Evolutionary conservation across 2,113 vertebrate species (phyloP).

Genomic region (Balaeniceps rex): DNA sequence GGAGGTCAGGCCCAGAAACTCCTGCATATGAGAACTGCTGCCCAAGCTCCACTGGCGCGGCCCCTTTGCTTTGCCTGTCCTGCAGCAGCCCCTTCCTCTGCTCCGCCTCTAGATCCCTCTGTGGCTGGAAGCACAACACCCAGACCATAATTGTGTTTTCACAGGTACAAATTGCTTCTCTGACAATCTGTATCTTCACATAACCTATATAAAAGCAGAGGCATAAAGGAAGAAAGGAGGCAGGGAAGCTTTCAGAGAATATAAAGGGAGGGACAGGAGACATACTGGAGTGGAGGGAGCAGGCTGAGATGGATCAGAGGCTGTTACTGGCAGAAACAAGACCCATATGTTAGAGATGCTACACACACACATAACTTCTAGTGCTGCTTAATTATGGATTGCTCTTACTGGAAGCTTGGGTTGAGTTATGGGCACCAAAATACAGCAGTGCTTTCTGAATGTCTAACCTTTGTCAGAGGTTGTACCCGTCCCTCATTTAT

Average conservation of each 20-base stretch:
- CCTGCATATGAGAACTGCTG: background rate
- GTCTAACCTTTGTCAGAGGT: background rate
- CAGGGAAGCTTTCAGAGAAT: background rate
- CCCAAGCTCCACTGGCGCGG: rapidly evolving
- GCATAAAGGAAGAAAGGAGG: background rate
- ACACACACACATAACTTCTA: background rate
- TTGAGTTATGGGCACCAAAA: background rate
- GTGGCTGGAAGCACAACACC: background rate
- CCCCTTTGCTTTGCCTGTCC: background rate
- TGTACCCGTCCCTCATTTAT: background rate
- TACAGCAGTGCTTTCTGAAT: background rate
- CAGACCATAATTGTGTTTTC: background rate
- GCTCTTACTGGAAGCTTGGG: background rate
- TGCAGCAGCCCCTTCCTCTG: background rate
- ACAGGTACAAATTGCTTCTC: background rate
- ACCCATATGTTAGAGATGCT: background rate
- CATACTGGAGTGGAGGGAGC: background rate
- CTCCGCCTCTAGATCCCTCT: background rate
- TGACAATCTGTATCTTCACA: background rate
- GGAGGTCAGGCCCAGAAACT: background rate
- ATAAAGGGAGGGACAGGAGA: background rate
- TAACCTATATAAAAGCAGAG: background rate
- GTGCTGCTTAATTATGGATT: background rate
- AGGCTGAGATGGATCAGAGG: background rate
- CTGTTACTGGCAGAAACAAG: background rate